These are phyloP conservation scores for Mactra quadrangularis DNA, from an alignment of 1,140 invertebrate species.

Conservation along the genomic window DNA sequence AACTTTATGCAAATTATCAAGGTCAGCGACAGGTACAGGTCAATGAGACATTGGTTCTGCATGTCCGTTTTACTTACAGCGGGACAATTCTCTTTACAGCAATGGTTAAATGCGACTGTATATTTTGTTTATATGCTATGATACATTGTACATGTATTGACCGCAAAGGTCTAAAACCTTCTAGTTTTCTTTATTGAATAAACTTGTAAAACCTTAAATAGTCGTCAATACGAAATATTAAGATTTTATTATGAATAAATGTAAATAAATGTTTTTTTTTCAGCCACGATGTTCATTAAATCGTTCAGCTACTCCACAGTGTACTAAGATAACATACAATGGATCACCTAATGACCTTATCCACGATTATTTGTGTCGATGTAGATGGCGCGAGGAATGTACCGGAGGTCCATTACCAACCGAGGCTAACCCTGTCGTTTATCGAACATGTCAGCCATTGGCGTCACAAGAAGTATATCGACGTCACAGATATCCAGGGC, in stretches of 20 bases:
- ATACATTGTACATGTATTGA: too few species aligned
- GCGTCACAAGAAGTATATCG: background rate
- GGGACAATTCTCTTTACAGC: background rate
- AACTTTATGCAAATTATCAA: background rate
- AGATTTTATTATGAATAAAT: too few species aligned
- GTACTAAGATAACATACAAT: conserved; percentile 28
- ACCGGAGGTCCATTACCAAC: conserved; percentile 2
- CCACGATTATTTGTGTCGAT: conserved; percentile 47
- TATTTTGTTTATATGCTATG: too few species aligned
- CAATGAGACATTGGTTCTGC: background rate
- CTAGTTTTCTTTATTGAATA: too few species aligned
- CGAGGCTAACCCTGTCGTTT: background rate
- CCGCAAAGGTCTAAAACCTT: too few species aligned
- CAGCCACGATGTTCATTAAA: conserved; percentile 49
- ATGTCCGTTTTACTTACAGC: background rate
- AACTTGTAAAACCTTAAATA: too few species aligned
- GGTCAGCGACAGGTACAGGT: background rate
- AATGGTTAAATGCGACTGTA: too few species aligned
- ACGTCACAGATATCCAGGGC: too few species aligned
- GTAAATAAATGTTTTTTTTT: too few species aligned
- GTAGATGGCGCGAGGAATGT: conserved; percentile 48
- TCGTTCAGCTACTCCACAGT: background rate
- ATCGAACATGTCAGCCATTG: conserved; percentile 19
- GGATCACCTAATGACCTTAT: conserved; percentile 10
- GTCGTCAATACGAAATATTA: too few species aligned